Base-by-base conservation (phyloP, 2,113 vertebrate genomes). In the Salminus brasiliensis region DNA sequence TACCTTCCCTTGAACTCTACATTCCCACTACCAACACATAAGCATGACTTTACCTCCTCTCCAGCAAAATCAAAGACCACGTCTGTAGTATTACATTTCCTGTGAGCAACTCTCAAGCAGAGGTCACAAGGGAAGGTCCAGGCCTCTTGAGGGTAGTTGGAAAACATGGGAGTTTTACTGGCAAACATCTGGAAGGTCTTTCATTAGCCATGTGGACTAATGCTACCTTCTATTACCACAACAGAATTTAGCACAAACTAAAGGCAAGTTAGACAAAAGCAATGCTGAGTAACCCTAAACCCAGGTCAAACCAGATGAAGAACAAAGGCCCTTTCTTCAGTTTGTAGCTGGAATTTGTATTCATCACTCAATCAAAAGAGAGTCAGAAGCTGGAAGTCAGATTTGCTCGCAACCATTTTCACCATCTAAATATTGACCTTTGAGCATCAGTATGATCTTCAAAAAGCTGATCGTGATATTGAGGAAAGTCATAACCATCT, bases 161-260 rank as follows among this genome's bases (percentile, higher is more conserved):
- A 76, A 79, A 53, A 47, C 21, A 66, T n/a, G n/a, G n/a, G 11
- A 0, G 52, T 53, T 84, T 78, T 78, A 76, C 30, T 43, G 36
- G 59, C n/a, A 82, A 72, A 80, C 72, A 85, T 79, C 83, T 85
- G 79, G 67, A 79, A 41, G 55, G 68, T 43, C 68, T 82, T 47
- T 82, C 72, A 82, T 85, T 82, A 77, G 16, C 55, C 76, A 32
- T 57, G 68, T 27, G 34, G 72, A 49, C 30, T 80, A 74, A 79
- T 57, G 53, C 52, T 65, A 66, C 72, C 47, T 72, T 72, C 68
- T 49, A 30, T 43, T 72, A 43, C 36, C 36, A 5, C 36, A 41
- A 25, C 43, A 43, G 67, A 71, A 18, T 15, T 15, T 52, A 32
- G 15, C 29, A 23, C 8, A 63, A 70, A 71, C 53, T 8, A 13